phyloP scores from a whole-genome alignment of 2,888 invertebrate genomes.

The Lamellibrachia satsuma region DNA sequence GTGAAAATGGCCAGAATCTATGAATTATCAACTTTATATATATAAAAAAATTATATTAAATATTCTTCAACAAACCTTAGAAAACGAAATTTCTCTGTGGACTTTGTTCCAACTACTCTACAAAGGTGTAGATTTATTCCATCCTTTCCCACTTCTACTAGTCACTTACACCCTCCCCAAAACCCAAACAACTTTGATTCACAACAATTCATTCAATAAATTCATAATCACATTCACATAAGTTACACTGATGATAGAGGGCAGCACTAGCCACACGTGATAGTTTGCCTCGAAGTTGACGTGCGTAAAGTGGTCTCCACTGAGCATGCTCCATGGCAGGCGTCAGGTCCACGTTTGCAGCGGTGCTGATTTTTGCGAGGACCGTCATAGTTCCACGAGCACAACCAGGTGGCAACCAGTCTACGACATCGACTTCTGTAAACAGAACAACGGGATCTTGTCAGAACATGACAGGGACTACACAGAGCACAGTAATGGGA shows the following conservation, averaged over 20 bases:
- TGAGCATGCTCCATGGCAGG: not conserved
- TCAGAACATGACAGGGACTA: too few relatives aligned
- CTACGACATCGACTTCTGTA: not conserved
- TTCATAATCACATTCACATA: not conserved
- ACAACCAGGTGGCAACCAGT: not conserved
- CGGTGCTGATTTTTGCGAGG: not conserved
- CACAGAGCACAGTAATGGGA: too few relatives aligned
- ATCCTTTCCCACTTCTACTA: not conserved
- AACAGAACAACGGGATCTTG: not conserved
- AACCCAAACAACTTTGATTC: not conserved
- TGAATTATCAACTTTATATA: not conserved
- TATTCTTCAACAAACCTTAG: not conserved
- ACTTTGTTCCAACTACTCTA: not conserved
- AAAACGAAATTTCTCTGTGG: not conserved
- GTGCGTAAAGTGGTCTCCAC: not conserved
- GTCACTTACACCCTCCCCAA: not conserved
- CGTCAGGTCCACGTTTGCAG: not conserved
- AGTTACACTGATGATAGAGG: not conserved
- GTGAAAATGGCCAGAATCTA: not conserved
- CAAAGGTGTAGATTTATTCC: not conserved
- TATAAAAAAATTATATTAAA: not conserved
- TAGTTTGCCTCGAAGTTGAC: not conserved
- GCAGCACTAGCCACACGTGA: not conserved
- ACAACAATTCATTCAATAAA: not conserved
- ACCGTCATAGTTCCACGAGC: conserved; percentile 17